Evolutionary conservation across 2,113 vertebrate genomes (phyloP).

Genomic region (Channa maculata): DNA sequence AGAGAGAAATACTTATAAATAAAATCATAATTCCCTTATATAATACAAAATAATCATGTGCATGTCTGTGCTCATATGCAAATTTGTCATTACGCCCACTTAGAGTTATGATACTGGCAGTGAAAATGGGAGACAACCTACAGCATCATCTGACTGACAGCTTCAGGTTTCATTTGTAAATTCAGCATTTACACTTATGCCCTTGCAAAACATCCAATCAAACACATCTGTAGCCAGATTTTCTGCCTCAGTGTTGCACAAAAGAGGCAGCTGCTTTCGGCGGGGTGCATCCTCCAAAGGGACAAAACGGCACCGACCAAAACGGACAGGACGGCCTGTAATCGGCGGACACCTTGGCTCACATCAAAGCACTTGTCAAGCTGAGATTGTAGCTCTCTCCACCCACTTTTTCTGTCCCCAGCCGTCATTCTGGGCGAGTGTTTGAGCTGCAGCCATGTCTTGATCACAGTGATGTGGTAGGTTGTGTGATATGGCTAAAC

Average conservation of each 20-base stretch:
- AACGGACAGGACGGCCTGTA: constrained; percentile 33
- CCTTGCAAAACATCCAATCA: constrained; percentile 14
- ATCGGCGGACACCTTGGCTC: constrained; percentile 43
- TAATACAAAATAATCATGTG: constrained; percentile 16
- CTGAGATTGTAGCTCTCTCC: constrained; percentile 56
- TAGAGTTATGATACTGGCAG: constrained; percentile 32
- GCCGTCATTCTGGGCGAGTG: constrained; percentile 32
- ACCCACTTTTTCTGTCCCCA: constrained; percentile 46
- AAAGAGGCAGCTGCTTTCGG: constrained; percentile 30
- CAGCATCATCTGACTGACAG: constrained; percentile 27
- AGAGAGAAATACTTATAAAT: not conserved
- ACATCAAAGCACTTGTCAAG: constrained; percentile 58
- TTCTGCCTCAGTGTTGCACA: constrained; percentile 17
- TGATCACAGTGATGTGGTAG: constrained; percentile 67
- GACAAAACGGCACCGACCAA: constrained; percentile 18
- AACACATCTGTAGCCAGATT: constrained; percentile 7
- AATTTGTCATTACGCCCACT: constrained; percentile 49
- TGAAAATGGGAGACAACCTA: constrained; percentile 17
- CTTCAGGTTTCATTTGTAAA: not conserved
- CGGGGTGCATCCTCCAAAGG: constrained; percentile 21
- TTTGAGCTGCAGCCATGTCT: constrained; percentile 57
- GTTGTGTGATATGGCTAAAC: constrained; percentile 61
- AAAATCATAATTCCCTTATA: not conserved
- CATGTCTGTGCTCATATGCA: constrained; percentile 22
- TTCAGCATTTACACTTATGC: constrained; percentile 11